Evolutionary conservation across 2,888 invertebrate genomes (phyloP).

Genomic region (Colletes collaris): DNA sequence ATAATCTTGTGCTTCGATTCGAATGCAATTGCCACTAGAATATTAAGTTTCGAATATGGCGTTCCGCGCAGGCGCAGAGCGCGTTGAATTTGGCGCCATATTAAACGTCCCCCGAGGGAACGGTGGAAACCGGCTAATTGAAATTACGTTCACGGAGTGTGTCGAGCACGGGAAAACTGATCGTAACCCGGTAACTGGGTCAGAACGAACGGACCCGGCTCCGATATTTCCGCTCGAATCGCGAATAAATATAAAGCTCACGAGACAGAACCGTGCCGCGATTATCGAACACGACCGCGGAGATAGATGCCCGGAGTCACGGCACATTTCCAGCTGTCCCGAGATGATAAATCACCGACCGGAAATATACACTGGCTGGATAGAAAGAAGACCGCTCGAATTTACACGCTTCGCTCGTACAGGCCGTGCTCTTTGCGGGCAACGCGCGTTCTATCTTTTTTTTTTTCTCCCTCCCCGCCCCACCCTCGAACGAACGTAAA

Average conservation of each 20-base stretch:
- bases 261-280: slow-evolving; percentile 1
- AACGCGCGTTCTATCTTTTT: neutral
- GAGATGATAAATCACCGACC: slow-evolving; percentile 47
- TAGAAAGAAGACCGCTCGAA: slow-evolving; percentile 29
- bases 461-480: too few relatives aligned
- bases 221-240: slow-evolving; percentile 35
- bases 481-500: neutral
- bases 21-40: too few relatives aligned
- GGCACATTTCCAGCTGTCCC: slow-evolving; percentile 29
- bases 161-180: neutral
- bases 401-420: slow-evolving; percentile 23
- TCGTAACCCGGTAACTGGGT: slow-evolving; percentile 23
- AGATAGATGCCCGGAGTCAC: slow-evolving; percentile 18
- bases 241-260: slow-evolving; percentile 42
- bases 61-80: too few relatives aligned
- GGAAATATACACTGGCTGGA: slow-evolving; percentile 18
- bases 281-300: slow-evolving; percentile 27
- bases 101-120: too few relatives aligned
- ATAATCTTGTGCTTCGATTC: too few relatives aligned
- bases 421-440: neutral
- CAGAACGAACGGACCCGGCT: slow-evolving; percentile 6
- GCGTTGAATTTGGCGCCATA: too few relatives aligned
- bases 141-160: neutral
- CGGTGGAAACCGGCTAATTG: neutral
- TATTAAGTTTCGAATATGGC: too few relatives aligned